phyloP scores from a whole-genome alignment of 1,140 invertebrate genomes.

The Venturia canescens region DNA sequence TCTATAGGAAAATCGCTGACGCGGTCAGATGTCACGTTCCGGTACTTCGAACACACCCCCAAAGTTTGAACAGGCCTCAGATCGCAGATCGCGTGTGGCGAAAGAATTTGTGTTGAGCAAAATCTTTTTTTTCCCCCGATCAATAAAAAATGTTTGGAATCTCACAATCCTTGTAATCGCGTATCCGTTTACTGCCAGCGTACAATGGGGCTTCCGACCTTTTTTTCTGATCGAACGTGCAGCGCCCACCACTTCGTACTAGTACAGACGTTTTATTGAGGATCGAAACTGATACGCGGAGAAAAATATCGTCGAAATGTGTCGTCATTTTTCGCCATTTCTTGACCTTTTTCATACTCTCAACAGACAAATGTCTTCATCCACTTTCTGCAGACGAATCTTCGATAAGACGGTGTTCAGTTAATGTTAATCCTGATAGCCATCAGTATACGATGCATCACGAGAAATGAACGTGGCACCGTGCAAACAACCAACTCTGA shows the following conservation, averaged over 20 bases:
- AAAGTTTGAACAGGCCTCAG: slow-evolving; percentile 2
- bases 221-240: background rate
- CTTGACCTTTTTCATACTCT: too few species aligned
- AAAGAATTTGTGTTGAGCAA: background rate
- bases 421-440: too few species aligned
- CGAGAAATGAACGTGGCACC: too few species aligned
- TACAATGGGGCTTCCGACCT: background rate
- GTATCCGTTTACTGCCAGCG: background rate
- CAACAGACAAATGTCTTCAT: too few species aligned
- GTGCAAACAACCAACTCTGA: too few species aligned
- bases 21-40: slow-evolving; percentile 39
- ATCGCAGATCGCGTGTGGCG: slow-evolving; percentile 18
- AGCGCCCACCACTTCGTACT: background rate
- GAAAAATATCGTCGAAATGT: too few species aligned
- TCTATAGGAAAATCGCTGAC: slow-evolving; percentile 21
- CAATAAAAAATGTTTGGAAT: slow-evolving; percentile 19
- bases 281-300: too few species aligned
- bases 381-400: too few species aligned
- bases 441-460: too few species aligned
- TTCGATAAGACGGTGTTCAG: too few species aligned
- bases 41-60: background rate
- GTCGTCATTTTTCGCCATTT: too few species aligned
- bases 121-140: background rate
- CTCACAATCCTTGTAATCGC: background rate
- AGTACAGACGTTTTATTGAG: too few species aligned